Percentiles rank a stretch among this genome's conserved stretches.
These are phyloP conservation scores for Spea bombifrons DNA, from an alignment of 2,113 vertebrate species.

Conservation along the genomic window DNA sequence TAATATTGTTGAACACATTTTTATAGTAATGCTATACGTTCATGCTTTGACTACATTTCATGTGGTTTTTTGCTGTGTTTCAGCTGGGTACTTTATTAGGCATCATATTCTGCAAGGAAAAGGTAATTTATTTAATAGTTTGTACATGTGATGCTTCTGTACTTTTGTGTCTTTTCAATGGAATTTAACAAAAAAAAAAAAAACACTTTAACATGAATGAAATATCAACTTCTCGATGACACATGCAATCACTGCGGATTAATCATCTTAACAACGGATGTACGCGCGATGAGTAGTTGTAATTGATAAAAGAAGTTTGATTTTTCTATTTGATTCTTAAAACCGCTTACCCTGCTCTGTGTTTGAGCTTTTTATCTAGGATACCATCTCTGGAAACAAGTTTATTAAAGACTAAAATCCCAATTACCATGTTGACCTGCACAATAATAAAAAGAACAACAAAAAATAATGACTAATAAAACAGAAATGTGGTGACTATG, in stretches of 20 bases:
- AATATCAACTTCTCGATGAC: conserved; percentile 38
- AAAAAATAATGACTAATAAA: conserved; percentile 21
- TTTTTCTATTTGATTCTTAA: conserved; percentile 47
- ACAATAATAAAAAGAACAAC: conserved; percentile 60
- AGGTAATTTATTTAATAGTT: not conserved
- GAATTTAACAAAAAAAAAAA: conserved; percentile 4
- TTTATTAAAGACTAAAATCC: conserved; percentile 99
- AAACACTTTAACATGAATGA: conserved; percentile 35
- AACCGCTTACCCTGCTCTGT: conserved; percentile 94
- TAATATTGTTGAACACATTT: not conserved
- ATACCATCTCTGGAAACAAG: conserved; percentile 99
- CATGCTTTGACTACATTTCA: not conserved
- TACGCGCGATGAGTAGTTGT: conserved; percentile 47
- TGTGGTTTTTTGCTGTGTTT: no score
- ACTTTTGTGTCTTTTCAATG: conserved; percentile 28
- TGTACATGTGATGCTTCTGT: conserved; percentile 35
- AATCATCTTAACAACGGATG: conserved; percentile 24
- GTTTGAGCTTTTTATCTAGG: conserved; percentile 99
- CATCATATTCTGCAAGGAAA: not conserved
- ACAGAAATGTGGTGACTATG: no score
- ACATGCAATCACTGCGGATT: conserved; percentile 33
- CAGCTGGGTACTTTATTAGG: not conserved
- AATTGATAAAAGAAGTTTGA: conserved; percentile 43
- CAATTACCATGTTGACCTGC: conserved; percentile 99
- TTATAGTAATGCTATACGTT: not conserved